phyloP scores from a whole-genome alignment of 2,797 vertebrate species.

The Ceyx erithaca region DNA sequence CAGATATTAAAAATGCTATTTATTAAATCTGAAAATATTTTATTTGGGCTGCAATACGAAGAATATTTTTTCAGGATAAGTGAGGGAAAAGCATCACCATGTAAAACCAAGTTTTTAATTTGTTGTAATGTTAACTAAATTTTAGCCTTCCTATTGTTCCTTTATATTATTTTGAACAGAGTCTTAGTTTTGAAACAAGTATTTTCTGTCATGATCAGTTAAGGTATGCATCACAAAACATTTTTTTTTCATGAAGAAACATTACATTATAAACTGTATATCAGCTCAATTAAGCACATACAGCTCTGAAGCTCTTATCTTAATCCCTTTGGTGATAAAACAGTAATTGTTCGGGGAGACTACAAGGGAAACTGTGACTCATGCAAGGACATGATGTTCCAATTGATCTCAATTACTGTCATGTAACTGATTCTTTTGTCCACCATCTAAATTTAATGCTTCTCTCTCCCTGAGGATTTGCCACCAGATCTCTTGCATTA shows the following conservation, averaged over 20 bases:
- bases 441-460: slow-evolving; percentile 70
- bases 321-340: slow-evolving; percentile 62
- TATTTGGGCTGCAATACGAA: background rate
- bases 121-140: background rate
- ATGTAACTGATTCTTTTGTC: slow-evolving; percentile 72
- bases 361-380: slow-evolving; percentile 50
- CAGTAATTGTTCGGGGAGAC: slow-evolving; percentile 66
- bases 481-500: slow-evolving; percentile 12
- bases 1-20: background rate
- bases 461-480: slow-evolving; percentile 53
- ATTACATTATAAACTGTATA: background rate
- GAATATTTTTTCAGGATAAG: background rate
- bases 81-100: background rate
- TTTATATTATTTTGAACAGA: background rate
- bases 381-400: slow-evolving; percentile 44
- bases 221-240: background rate
- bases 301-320: slow-evolving; percentile 58
- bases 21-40: background rate
- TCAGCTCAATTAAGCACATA: slow-evolving; percentile 35
- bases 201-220: background rate
- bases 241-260: background rate
- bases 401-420: slow-evolving; percentile 75
- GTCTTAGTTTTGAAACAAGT: background rate
- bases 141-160: background rate
- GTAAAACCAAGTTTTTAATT: background rate